Percentiles rank a stretch among this genome's conserved stretches.
These are phyloP conservation scores for Palythoa heliodiscus DNA, from an alignment of 92 coral and sea anemone species.

Conservation along the genomic window DNA sequence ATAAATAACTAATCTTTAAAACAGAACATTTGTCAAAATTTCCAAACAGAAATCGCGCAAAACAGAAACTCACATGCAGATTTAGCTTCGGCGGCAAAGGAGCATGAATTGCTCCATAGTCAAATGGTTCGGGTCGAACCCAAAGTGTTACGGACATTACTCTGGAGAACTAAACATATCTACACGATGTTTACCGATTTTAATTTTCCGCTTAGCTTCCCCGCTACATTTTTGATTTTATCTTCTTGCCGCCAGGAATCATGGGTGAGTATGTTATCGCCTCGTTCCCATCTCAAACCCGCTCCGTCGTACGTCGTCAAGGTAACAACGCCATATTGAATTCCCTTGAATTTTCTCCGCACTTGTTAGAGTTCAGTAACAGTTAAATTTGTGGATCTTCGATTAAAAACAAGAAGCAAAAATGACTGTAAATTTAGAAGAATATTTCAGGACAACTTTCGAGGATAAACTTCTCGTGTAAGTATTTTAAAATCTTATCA, in stretches of 20 bases:
- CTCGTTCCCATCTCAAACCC: slow-evolving; percentile 11
- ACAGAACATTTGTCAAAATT: background rate
- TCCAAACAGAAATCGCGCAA: background rate
- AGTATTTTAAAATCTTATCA: slow-evolving; percentile 45
- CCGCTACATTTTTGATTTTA: slow-evolving; percentile 27
- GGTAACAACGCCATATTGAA: slow-evolving; percentile 41
- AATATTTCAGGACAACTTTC: slow-evolving; percentile 97
- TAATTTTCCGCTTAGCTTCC: background rate
- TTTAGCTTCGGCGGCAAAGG: slow-evolving; percentile 95
- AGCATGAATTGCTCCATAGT: slow-evolving; percentile 93
- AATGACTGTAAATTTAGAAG: slow-evolving; percentile 95
- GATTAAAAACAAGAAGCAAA: slow-evolving; percentile 19
- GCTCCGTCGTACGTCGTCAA: slow-evolving; percentile 6
- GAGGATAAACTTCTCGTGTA: slow-evolving; percentile 99
- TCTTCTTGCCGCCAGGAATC: slow-evolving; percentile 23
- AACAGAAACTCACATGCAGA: slow-evolving; percentile 70
- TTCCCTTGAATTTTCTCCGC: background rate
- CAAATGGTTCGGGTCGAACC: slow-evolving; percentile 98
- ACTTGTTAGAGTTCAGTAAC: background rate
- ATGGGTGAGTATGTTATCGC: slow-evolving; percentile 25
- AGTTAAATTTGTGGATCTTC: background rate
- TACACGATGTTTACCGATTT: slow-evolving; percentile 7
- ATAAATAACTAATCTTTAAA: background rate
- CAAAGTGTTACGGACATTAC: slow-evolving; percentile 73
- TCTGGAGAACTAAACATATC: background rate